Percentiles rank a stretch among this genome's conserved stretches.
Conservation (phyloP, 2,797 vertebrate genomes). For the Anguilla anguilla region DNA sequence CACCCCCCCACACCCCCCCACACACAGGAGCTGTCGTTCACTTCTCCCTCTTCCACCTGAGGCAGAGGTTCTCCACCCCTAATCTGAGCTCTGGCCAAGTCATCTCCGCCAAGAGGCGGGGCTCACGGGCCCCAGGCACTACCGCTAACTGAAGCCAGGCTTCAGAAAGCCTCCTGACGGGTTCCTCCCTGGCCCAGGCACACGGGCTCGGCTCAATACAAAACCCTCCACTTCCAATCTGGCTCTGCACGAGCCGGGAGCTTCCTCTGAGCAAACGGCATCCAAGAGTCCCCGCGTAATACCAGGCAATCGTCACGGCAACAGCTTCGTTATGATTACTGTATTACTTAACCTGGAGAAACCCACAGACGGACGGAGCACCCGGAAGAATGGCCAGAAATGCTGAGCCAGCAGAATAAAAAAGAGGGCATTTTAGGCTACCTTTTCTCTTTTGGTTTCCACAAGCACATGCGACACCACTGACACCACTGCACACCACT, state of each 20-base stretch:
- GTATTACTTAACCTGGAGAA: background rate
- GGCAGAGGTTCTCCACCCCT: background rate
- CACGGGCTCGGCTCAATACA: background rate
- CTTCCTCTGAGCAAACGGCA: background rate
- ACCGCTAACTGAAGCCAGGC: background rate
- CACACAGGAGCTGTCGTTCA: too few relatives aligned
- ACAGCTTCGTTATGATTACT: background rate
- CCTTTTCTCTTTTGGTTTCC: background rate
- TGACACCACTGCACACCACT: background rate
- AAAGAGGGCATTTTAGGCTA: background rate
- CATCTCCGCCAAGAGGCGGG: background rate
- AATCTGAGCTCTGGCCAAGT: background rate
- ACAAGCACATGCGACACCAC: background rate
- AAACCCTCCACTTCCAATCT: background rate
- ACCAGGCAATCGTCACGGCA: background rate
- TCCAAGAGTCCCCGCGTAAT: background rate
- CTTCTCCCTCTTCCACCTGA: too few relatives aligned
- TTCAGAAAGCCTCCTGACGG: background rate
- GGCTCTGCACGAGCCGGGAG: background rate
- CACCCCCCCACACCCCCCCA: too few relatives aligned
- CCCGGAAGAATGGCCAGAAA: background rate
- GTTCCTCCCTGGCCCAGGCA: background rate
- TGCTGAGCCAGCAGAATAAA: background rate
- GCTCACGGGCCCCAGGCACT: background rate
- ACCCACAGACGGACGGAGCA: background rate